Conservation (phyloP, 2,888 invertebrate genomes). For the Pandemis cinnamomeana region DNA sequence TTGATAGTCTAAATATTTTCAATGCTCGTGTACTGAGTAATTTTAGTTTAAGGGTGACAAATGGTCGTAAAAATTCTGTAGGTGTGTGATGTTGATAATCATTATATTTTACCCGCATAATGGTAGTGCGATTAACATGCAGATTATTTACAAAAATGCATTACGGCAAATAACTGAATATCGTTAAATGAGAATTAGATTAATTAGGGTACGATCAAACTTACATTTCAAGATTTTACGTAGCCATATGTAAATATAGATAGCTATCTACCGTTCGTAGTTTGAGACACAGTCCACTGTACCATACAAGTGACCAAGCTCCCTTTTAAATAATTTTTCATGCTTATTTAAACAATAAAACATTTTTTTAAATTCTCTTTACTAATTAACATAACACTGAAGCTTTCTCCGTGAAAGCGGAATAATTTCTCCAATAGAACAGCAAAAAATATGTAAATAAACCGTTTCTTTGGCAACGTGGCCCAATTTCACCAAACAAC, state of each 20-base stretch:
- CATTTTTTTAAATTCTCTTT: constrained; percentile 2
- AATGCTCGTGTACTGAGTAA: no score
- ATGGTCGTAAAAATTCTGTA: background rate
- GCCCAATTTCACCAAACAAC: constrained; percentile 74
- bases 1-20: no score
- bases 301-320: no score
- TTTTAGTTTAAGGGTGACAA: no score
- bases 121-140: background rate
- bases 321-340: no score
- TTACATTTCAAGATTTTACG: no score
- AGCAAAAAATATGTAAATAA: constrained; percentile 50
- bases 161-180: background rate
- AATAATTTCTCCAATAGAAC: constrained; percentile 50
- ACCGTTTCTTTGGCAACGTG: constrained; percentile 52
- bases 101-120: background rate
- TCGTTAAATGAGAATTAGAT: background rate
- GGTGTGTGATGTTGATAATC: no score
- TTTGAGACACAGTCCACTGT: no score
- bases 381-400: constrained; percentile 40
- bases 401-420: constrained; percentile 45
- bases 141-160: background rate
- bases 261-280: no score
- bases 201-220: background rate
- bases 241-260: no score
- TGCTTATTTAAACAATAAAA: background rate